A percentile compares a stretch with the other conserved stretches of the same genome.
These are phyloP conservation scores for Ispidina picta DNA, from an alignment of 2,797 vertebrate genomes.

Conservation along the genomic window DNA sequence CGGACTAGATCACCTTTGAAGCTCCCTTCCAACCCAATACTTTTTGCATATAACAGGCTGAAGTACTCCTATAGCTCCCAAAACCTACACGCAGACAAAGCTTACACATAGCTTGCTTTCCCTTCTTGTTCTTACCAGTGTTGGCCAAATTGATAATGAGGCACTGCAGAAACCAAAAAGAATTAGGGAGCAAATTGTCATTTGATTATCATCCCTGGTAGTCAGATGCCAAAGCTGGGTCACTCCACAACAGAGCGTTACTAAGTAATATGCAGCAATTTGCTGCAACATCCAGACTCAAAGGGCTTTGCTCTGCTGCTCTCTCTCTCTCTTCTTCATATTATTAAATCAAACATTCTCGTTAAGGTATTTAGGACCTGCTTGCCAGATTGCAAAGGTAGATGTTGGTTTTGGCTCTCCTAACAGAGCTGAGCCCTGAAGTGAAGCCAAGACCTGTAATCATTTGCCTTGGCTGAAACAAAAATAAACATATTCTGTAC, in stretches of 20 bases:
- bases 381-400: constrained; percentile 70
- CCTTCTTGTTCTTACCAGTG: not conserved
- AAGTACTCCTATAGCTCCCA: not conserved
- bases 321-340: not conserved
- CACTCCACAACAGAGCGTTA: not conserved
- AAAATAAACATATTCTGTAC: constrained; percentile 63
- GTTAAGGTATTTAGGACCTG: constrained; percentile 44
- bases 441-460: constrained; percentile 61
- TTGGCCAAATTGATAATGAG: not conserved
- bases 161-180: not conserved
- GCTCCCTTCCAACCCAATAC: no score
- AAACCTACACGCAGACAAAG: not conserved
- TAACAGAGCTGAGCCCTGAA: constrained; percentile 52
- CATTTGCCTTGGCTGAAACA: constrained; percentile 58
- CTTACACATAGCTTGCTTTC: not conserved
- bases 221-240: not conserved
- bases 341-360: constrained; percentile 4
- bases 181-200: not conserved
- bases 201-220: not conserved
- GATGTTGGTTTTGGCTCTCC: constrained; percentile 65
- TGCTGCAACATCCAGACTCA: not conserved
- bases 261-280: not conserved
- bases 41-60: not conserved
- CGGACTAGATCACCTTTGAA: no score
- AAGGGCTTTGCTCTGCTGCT: not conserved